Percentiles rank a stretch among this genome's conserved stretches.
phyloP scores from a whole-genome alignment of 2,888 invertebrate species.

The Arrhopalites spinosus region DNA sequence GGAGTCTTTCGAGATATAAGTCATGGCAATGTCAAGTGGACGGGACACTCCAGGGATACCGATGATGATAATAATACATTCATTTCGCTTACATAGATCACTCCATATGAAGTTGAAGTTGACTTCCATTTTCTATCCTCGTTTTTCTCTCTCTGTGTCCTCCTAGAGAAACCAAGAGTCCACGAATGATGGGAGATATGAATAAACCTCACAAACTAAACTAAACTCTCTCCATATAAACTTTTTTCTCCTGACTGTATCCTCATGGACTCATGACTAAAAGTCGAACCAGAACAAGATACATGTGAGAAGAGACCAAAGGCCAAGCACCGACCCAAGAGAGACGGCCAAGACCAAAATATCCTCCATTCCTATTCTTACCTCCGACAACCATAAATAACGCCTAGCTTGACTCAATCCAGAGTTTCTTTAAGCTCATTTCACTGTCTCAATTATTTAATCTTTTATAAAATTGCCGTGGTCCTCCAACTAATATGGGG shows the following conservation, averaged over 20 bases:
- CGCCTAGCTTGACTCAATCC: conserved; percentile 26
- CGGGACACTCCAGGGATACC: conserved; percentile 36
- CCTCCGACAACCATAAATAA: conserved; percentile 36
- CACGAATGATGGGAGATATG: background rate
- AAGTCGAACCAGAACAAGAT: conserved; percentile 34
- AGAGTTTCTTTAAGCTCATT: conserved; percentile 14
- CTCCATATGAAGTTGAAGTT: conserved; percentile 48
- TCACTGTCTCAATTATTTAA: conserved; percentile 26
- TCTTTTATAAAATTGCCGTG: conserved; percentile 24
- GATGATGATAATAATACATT: conserved; percentile 30
- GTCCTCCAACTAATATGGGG: background rate
- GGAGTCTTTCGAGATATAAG: conserved; percentile 41
- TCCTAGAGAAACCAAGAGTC: background rate
- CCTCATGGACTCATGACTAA: conserved; percentile 6
- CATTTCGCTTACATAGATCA: conserved; percentile 43
- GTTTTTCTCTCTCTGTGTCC: conserved; percentile 5
- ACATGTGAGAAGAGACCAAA: conserved; percentile 42
- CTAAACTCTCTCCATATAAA: background rate
- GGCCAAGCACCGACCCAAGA: conserved; percentile 31
- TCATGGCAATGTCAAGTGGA: conserved; percentile 37
- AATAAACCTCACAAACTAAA: background rate
- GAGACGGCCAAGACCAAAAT: conserved; percentile 9
- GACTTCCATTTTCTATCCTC: conserved; percentile 32
- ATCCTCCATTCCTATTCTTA: conserved; percentile 16
- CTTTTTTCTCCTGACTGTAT: no score